Base-by-base conservation (phyloP, 2,113 vertebrate genomes). In the Sapajus apella region DNA sequence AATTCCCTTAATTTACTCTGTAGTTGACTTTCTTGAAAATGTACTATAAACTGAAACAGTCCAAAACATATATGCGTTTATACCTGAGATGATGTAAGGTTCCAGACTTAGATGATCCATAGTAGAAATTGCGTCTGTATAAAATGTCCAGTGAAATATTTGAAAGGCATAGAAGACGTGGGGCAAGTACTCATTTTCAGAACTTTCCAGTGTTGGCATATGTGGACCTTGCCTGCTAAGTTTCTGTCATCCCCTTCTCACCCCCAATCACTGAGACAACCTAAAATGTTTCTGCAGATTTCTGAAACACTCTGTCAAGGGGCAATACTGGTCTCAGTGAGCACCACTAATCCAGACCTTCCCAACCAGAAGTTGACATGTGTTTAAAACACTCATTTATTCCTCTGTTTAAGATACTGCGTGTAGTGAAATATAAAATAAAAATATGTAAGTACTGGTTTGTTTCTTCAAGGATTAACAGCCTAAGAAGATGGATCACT, bases 391-490 rank as follows among this genome's bases (percentile, higher is more conserved):
- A 68, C 40, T n/a, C 5, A n/a, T 47, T 11, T 70, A n/a, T 56
- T 89, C 47, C 47, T 83, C 73, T 82, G 27, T 84, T 76, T 87
- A 55, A 47, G 89, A 56, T 56, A n/a, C 30, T 80, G 6, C 52
- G 3, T 72, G 8, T 81, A 75, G 13, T 17, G 9, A 23, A 70
- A 1, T 87, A 8, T 68, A 55, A 73, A 87, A 37, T 12, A 61
- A 20, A 95, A 84, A 37, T 11, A 18, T 52, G 1, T 47, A 61
- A 37, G 40, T 43, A 72, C 9, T 27, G 30, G 16, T 64, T 68
- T 5, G 14, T 80, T 95, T 75, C 47, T 94, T 96, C 56, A 91
- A 47, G 52, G 30, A 45, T 64, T 93, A 37, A 76, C 9, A 86
- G 18, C n/a, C 8, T 85, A 45, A 80, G 56, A 64, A 40, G 16